These are phyloP conservation scores for Altica lythri DNA, from an alignment of 2,888 invertebrate genomes.

Conservation along the genomic window DNA sequence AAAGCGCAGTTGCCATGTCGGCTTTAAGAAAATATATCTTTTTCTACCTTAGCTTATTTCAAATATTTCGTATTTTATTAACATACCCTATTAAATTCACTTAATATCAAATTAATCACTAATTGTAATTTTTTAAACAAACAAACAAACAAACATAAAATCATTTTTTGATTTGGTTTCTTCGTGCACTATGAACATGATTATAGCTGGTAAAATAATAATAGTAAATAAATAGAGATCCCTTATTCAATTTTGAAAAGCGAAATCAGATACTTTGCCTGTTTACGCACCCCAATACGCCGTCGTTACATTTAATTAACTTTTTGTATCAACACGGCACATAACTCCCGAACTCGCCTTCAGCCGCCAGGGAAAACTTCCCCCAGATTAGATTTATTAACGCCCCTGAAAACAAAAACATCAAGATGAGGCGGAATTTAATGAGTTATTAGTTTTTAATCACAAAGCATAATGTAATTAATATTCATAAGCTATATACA, in stretches of 20 bases:
- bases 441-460: slow-evolving; percentile 42
- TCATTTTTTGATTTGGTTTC: too few relatives aligned
- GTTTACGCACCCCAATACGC: slow-evolving; percentile 11
- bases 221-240: background rate
- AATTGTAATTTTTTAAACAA: too few relatives aligned
- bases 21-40: too few relatives aligned
- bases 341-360: slow-evolving; percentile 9
- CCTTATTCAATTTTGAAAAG: slow-evolving; percentile 7
- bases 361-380: slow-evolving; percentile 2
- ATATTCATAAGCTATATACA: slow-evolving; percentile 40
- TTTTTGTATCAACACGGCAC: slow-evolving; percentile 15
- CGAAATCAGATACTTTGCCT: slow-evolving; percentile 6
- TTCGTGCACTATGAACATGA: too few relatives aligned
- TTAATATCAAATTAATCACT: too few relatives aligned
- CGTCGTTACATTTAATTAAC: slow-evolving; percentile 14
- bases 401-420: slow-evolving; percentile 5
- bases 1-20: too few relatives aligned
- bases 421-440: slow-evolving; percentile 30
- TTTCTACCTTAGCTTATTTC: too few relatives aligned
- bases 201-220: too few relatives aligned
- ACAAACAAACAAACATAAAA: too few relatives aligned
- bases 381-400: slow-evolving; percentile 26
- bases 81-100: too few relatives aligned
- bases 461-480: slow-evolving; percentile 37
- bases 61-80: too few relatives aligned